phyloP scores from a whole-genome alignment of 2,888 invertebrate genomes.

The Macrosoma leucophasiata region DNA sequence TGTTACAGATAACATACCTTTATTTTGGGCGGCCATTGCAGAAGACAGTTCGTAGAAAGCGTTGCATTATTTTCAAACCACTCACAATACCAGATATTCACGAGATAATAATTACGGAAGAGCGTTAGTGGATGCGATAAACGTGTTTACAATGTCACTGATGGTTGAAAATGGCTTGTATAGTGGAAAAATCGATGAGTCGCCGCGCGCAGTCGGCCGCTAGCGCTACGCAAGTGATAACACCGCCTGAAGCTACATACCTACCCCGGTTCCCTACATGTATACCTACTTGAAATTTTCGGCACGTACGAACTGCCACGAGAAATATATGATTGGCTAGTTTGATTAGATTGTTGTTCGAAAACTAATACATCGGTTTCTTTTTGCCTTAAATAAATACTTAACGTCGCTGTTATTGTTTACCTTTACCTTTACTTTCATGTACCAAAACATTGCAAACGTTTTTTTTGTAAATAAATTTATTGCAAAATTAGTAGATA shows the following conservation, averaged over 20 bases:
- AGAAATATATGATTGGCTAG: constrained; percentile 28
- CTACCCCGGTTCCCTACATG: constrained; percentile 28
- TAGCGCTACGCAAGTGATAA: constrained; percentile 51
- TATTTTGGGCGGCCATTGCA: constrained; percentile 66
- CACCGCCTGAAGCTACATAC: constrained; percentile 27
- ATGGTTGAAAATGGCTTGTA: constrained; percentile 59
- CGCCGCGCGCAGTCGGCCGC: constrained; percentile 61
- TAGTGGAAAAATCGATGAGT: constrained; percentile 66
- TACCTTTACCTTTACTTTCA: too few relatives aligned
- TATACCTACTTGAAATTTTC: constrained; percentile 31
- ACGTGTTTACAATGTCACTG: constrained; percentile 62
- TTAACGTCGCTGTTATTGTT: too few relatives aligned
- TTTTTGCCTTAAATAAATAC: constrained; percentile 1
- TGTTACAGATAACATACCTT: constrained; percentile 43
- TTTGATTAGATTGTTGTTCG: constrained; percentile 22
- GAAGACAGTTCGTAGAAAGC: constrained; percentile 38
- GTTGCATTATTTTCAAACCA: constrained; percentile 51
- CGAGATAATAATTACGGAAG: constrained; percentile 19
- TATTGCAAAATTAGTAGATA: too few relatives aligned
- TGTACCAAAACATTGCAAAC: too few relatives aligned
- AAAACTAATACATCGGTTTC: constrained; percentile 19
- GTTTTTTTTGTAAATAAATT: too few relatives aligned
- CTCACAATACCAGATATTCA: constrained; percentile 45
- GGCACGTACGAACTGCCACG: constrained; percentile 28
- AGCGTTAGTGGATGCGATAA: constrained; percentile 38